Evolutionary conservation across 2,113 vertebrate genomes (phyloP).

Genomic region (Poecilia latipinna): DNA sequence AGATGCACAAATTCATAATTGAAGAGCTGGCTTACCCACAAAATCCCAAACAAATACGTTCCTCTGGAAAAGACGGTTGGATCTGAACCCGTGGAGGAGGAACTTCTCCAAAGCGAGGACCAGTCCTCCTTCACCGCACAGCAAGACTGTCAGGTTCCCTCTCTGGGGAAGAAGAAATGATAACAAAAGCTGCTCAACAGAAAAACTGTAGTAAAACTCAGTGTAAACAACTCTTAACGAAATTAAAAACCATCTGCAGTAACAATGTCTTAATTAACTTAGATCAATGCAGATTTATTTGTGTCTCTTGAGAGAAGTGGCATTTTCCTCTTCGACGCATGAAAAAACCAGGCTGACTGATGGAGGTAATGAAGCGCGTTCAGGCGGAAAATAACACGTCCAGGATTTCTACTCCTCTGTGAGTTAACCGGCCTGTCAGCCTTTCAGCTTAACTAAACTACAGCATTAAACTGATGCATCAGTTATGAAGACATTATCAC

Average conservation of each 20-base stretch:
- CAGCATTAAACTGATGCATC: conserved; percentile 2
- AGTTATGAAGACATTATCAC: too few relatives aligned
- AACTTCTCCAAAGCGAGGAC: conserved; percentile 93
- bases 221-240: not conserved
- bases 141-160: conserved; percentile 90
- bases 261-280: too few relatives aligned
- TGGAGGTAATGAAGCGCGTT: conserved; percentile 31
- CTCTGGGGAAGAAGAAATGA: conserved; percentile 78
- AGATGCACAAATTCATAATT: not conserved
- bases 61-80: conserved; percentile 93
- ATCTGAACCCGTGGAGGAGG: conserved; percentile 93
- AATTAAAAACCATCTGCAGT: too few relatives aligned
- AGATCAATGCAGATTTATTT: not conserved
- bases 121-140: conserved; percentile 93
- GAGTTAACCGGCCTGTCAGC: conserved; percentile 1
- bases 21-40: conserved; percentile 83
- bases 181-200: conserved; percentile 21
- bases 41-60: conserved; percentile 98
- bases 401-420: conserved; percentile 2
- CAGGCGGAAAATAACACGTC: not conserved
- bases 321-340: not conserved
- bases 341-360: conserved; percentile 16
- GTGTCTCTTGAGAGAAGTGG: too few relatives aligned
- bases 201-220: not conserved
- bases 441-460: conserved; percentile 2